phyloP scores from a whole-genome alignment of 2,797 vertebrate genomes.

The Heteromormyrus szaboi region DNA sequence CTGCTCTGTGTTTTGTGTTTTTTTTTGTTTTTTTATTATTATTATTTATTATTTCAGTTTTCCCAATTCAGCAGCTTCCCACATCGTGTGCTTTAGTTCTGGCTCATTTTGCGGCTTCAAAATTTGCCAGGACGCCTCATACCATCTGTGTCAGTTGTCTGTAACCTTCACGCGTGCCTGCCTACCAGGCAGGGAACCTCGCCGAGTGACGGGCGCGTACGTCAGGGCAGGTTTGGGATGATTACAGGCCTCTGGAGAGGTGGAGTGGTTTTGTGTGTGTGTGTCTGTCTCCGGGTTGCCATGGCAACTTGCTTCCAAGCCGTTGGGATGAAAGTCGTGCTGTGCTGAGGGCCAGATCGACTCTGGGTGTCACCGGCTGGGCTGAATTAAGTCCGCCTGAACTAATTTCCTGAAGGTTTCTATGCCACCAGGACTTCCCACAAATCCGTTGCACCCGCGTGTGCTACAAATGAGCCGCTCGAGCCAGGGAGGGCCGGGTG shows the following conservation, averaged over 20 bases:
- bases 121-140: background rate
- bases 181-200: background rate
- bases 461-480: background rate
- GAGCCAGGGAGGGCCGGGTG: background rate
- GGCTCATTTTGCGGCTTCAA: background rate
- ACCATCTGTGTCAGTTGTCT: slow-evolving; percentile 3
- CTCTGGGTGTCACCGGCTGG: background rate
- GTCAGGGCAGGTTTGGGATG: background rate
- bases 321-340: background rate
- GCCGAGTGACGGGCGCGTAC: background rate
- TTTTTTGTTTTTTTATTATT: background rate
- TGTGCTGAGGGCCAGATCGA: background rate
- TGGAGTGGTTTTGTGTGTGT: background rate
- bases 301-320: background rate
- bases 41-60: background rate
- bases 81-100: background rate
- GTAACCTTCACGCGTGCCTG: background rate
- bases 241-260: background rate
- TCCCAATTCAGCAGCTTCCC: background rate
- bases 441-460: background rate
- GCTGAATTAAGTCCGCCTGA: background rate
- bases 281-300: background rate
- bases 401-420: background rate
- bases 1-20: background rate
- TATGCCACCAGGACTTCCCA: background rate